phyloP scores from a whole-genome alignment of 2,797 vertebrate genomes.

The Siniperca undulata region DNA sequence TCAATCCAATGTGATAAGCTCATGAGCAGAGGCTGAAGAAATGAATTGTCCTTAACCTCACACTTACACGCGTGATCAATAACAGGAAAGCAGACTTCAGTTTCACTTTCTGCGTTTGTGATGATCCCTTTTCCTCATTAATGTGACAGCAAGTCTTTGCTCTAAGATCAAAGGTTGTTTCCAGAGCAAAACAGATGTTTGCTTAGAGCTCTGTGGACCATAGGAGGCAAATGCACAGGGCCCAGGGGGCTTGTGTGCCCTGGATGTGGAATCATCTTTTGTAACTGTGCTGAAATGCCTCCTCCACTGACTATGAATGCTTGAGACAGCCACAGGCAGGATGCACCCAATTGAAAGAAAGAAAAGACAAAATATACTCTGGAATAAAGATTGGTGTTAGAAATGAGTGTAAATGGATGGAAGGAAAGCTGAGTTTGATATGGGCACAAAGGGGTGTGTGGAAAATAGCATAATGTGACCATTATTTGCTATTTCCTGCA shows the following conservation, averaged over 20 bases:
- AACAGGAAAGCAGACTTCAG: conserved; percentile 33
- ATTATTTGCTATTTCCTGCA: neutral
- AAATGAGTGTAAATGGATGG: conserved; percentile 28
- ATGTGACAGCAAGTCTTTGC: conserved; percentile 55
- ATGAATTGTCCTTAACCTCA: conserved; percentile 57
- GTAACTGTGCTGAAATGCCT: conserved; percentile 73
- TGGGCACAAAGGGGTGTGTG: neutral
- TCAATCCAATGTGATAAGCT: conserved; percentile 41
- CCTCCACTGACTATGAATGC: conserved; percentile 60
- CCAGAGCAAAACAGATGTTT: conserved; percentile 78
- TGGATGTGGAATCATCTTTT: conserved; percentile 77
- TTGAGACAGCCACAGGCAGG: conserved; percentile 52
- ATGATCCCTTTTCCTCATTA: conserved; percentile 59
- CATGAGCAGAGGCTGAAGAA: conserved; percentile 39
- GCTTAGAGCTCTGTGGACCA: conserved; percentile 66
- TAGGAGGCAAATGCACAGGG: conserved; percentile 50
- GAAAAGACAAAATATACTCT: conserved; percentile 38
- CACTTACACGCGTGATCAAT: conserved; percentile 53
- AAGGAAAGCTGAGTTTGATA: conserved; percentile 16
- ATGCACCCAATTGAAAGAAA: conserved; percentile 26
- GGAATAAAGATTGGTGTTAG: conserved; percentile 25
- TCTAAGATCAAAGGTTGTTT: conserved; percentile 74
- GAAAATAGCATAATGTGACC: neutral
- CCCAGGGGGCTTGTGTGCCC: conserved; percentile 66
- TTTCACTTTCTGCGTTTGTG: conserved; percentile 47